A percentile compares a stretch with the other conserved stretches of the same genome.
These are phyloP conservation scores for Nibea coibor DNA, from an alignment of 2,113 vertebrate genomes.

Conservation along the genomic window DNA sequence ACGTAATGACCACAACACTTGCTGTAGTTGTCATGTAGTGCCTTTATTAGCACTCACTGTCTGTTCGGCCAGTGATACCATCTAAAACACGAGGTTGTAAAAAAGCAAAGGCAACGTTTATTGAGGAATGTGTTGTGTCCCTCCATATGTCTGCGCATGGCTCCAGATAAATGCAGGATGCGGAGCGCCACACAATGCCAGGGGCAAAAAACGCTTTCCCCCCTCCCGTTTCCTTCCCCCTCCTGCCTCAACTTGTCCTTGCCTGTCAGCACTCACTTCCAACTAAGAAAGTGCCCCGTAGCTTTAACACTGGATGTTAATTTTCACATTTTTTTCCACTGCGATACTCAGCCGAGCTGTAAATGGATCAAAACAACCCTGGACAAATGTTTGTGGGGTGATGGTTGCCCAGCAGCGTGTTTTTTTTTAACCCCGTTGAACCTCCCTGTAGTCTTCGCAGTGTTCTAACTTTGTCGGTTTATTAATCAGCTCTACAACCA, in stretches of 20 bases:
- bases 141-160: constrained; percentile 41
- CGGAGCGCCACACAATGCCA: constrained; percentile 38
- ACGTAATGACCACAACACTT: not conserved
- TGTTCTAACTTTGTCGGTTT: constrained; percentile 49
- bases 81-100: not conserved
- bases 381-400: constrained; percentile 1
- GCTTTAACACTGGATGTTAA: constrained; percentile 34
- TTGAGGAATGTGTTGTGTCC: constrained; percentile 22
- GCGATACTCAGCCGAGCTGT: not conserved
- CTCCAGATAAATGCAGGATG: constrained; percentile 53
- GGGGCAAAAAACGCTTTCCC: constrained; percentile 44
- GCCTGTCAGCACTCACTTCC: constrained; percentile 63
- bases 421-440: constrained; percentile 5
- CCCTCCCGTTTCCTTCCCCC: constrained; percentile 21
- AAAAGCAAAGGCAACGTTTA: constrained; percentile 16
- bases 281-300: constrained; percentile 33
- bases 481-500: constrained; percentile 43
- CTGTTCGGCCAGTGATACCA: not conserved
- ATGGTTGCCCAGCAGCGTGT: constrained; percentile 9
- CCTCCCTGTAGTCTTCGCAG: constrained; percentile 15
- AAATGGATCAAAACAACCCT: constrained; percentile 28
- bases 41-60: not conserved
- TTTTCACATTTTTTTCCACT: constrained; percentile 17
- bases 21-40: not conserved
- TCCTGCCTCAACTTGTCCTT: constrained; percentile 70